Base-by-base conservation (phyloP, 2,888 invertebrate genomes). In the Alentia gelatinosa region DNA sequence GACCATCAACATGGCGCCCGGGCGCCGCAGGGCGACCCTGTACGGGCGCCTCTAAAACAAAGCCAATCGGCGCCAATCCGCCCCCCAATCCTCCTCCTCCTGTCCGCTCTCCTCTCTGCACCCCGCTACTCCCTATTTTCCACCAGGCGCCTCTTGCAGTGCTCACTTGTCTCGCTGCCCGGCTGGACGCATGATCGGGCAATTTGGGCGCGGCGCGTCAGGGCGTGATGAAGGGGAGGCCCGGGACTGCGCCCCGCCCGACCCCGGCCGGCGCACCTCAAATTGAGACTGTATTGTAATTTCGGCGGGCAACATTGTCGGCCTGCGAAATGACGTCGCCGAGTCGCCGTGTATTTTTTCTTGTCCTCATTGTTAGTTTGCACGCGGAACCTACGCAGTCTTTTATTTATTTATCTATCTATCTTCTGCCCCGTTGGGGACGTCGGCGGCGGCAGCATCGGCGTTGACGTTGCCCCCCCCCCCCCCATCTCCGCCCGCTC, bases 251-350 rank as follows among this genome's bases (percentile, higher is more conserved):
- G 33, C 68, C 26, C 30, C 30, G 30, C 68, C n/a, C 68, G 79
- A 39, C 37, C 79, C 23, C 74, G 74, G 30, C 5, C 47, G 47
- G 12, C 33, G n/a, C 74, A 26, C 74, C 79, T n/a, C 79, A 79
- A 79, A 79, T 79, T 79, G 79, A 79, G 79, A 79, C 79, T 79
- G 79, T 39, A 79, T 35, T 79, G 79, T 79, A 39, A 79, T 79
- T 79, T 39, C 3, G 79, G 37, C 39, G 12, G 4, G 12, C 39
- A 23, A 79, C 79, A 79, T 79, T 74, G 33, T 74, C 33, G 56
- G 19, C 23, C 56, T 19, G 56, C 56, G 1, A 56, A 56, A 56
- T 56, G 56, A 19, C 56, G 56, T 56, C 23, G n/a, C n/a, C n/a
- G n/a, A n/a, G n/a, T 63, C 63, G 63, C n/a, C n/a, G 9, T 63